Conservation (phyloP, 2,888 invertebrate species). For the Drosophila lacicola region DNA sequence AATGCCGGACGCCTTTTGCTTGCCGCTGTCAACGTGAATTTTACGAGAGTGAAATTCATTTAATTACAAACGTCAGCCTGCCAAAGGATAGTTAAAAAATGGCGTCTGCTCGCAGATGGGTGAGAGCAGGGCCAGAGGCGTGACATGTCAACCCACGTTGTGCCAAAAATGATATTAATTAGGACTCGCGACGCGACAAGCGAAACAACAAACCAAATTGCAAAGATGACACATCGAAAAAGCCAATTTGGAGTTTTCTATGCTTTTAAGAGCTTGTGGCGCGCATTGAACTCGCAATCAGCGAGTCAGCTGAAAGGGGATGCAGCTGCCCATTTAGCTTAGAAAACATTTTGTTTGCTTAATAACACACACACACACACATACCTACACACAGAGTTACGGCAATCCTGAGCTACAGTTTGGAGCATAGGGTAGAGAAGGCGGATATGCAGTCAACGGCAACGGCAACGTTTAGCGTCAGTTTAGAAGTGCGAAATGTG, state of each 20-base stretch:
- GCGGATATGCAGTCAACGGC: constrained; percentile 14
- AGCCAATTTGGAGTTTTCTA: constrained; percentile 44
- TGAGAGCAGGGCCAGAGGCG: not conserved
- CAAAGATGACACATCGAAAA: constrained; percentile 42
- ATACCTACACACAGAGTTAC: not conserved
- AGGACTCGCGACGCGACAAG: constrained; percentile 37
- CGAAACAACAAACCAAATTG: constrained; percentile 34
- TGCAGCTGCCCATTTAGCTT: constrained; percentile 48
- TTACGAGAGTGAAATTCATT: constrained; percentile 74
- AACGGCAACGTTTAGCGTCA: constrained; percentile 61
- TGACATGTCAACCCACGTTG: constrained; percentile 30
- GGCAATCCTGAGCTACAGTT: constrained; percentile 6
- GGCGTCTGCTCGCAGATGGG: constrained; percentile 5
- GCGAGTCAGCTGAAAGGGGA: constrained; percentile 1
- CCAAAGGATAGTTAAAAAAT: constrained; percentile 56
- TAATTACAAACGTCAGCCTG: constrained; percentile 68
- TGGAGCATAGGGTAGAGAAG: not conserved
- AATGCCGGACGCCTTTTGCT: constrained; percentile 51
- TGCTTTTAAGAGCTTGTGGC: constrained; percentile 18
- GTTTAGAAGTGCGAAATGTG: constrained; percentile 73
- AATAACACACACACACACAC: constrained; percentile 29
- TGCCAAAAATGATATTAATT: constrained; percentile 66
- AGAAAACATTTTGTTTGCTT: constrained; percentile 74
- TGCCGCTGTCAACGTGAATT: constrained; percentile 70
- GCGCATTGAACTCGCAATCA: constrained; percentile 75